Evolutionary conservation across 2,113 vertebrate species (phyloP).

Genomic region (Calyptommatus sinebrachiatus): DNA sequence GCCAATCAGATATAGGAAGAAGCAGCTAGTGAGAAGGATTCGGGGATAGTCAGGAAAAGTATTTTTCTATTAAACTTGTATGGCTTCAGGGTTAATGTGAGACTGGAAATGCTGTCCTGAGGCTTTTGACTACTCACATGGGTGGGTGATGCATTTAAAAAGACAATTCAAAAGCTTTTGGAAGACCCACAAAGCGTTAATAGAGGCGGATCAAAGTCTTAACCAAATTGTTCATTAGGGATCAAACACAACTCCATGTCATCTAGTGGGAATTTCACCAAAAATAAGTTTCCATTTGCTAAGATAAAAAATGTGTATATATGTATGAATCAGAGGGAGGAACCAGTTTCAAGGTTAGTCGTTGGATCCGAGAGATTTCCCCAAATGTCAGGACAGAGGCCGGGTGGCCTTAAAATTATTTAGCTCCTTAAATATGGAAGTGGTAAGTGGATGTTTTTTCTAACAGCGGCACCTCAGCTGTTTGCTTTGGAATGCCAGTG

Average conservation of each 20-base stretch:
- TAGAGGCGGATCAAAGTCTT: no score
- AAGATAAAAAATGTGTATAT: neutral
- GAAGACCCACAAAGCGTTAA: neutral
- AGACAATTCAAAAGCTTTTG: neutral
- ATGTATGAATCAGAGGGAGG: no score
- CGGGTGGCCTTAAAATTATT: no score
- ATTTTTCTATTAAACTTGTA: neutral
- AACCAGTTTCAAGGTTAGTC: no score
- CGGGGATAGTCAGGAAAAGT: no score
- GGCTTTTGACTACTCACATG: neutral
- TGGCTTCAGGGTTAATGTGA: neutral
- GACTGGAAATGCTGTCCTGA: neutral
- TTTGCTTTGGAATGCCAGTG: neutral
- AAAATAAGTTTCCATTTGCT: neutral
- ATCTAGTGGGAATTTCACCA: no score
- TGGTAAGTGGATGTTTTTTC: neutral
- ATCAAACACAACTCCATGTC: no score
- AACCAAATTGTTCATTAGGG: no score
- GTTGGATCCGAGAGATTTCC: no score
- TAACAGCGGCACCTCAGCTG: neutral
- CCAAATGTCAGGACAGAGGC: no score
- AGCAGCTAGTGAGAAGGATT: no score
- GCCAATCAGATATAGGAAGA: no score
- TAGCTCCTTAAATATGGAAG: neutral
- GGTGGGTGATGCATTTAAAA: neutral